Evolutionary conservation across 1,140 invertebrate genomes (phyloP).

Genomic region (Dufourea novaeangliae): DNA sequence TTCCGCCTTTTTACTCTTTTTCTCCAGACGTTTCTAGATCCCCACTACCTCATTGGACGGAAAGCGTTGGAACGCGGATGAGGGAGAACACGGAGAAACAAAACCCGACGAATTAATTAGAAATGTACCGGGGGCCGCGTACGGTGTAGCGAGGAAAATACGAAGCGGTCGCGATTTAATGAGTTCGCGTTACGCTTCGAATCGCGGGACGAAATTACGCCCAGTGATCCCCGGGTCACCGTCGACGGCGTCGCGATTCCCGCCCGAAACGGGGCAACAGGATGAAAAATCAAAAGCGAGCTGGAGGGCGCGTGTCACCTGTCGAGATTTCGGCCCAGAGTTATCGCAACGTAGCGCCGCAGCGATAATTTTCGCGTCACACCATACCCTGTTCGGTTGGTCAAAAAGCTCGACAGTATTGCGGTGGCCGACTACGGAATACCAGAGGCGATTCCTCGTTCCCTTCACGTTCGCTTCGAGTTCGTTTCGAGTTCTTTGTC

Average conservation of each 20-base stretch:
- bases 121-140: constrained; percentile 36
- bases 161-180: constrained; percentile 44
- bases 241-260: background rate
- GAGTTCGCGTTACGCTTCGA: constrained; percentile 49
- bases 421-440: no score
- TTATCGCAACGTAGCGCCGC: background rate
- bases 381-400: background rate
- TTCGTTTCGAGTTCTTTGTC: background rate
- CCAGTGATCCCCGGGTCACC: constrained; percentile 4
- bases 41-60: background rate
- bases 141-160: constrained; percentile 26
- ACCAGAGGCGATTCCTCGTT: background rate
- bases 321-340: background rate
- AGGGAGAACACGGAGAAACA: constrained; percentile 31
- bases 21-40: background rate
- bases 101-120: constrained; percentile 55
- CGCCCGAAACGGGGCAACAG: no score
- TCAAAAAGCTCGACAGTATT: no score
- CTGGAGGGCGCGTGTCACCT: constrained; percentile 4
- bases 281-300: constrained; percentile 6
- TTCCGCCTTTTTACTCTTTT: background rate
- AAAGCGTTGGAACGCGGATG: background rate
- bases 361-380: background rate
- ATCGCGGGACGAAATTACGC: constrained; percentile 50
- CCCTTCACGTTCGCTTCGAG: background rate